Evolutionary conservation across 2,113 vertebrate genomes (phyloP).

Genomic region (Cynocephalus volans): DNA sequence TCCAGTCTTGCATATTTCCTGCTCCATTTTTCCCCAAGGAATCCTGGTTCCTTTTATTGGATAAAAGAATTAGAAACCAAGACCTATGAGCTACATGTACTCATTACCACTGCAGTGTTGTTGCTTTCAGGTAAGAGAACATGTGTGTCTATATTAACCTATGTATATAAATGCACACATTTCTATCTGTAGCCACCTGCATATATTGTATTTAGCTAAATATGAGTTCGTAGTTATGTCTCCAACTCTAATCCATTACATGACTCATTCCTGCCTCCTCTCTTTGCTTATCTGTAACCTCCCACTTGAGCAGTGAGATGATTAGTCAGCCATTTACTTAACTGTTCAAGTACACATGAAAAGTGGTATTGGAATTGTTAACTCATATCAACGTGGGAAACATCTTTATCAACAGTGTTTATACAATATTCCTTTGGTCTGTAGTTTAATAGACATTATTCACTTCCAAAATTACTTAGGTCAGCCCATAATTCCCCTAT

Average conservation of each 20-base stretch:
- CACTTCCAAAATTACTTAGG: background rate
- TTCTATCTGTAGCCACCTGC: no score
- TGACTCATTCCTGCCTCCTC: no score
- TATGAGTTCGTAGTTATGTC: background rate
- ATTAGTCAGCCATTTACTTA: background rate
- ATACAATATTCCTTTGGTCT: background rate
- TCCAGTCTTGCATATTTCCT: background rate
- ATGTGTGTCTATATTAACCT: no score
- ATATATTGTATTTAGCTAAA: background rate
- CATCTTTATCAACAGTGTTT: background rate
- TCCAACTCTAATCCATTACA: background rate
- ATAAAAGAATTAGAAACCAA: background rate
- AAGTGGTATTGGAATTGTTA: background rate
- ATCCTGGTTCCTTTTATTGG: background rate
- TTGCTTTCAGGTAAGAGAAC: background rate
- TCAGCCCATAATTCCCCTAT: background rate
- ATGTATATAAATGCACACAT: background rate
- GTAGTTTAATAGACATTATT: background rate
- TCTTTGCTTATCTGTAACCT: no score
- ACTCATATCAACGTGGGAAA: fast-evolving
- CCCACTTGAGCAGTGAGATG: background rate
- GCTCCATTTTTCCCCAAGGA: background rate
- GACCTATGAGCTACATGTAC: background rate
- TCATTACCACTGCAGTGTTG: background rate
- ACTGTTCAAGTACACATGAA: background rate